Percentiles rank a stretch among this genome's conserved stretches.
phyloP scores from a whole-genome alignment of 2,113 vertebrate genomes.

The Pelvicachromis taeniatus region DNA sequence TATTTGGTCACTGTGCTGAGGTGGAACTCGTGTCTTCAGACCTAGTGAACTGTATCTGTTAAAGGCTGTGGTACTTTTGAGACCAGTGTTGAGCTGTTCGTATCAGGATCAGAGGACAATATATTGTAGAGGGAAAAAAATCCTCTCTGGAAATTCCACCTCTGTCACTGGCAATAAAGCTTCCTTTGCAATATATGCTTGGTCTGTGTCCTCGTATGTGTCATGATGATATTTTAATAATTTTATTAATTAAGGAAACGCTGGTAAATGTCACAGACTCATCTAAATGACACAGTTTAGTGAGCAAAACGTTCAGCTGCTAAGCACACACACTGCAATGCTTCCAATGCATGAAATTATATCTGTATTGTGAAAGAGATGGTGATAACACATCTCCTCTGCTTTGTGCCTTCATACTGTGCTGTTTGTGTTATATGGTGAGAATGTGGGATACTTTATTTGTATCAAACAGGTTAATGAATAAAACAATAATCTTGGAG shows the following conservation, averaged over 20 bases:
- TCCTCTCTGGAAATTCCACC: conserved; percentile 55
- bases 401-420: conserved; percentile 17
- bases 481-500: neutral
- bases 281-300: neutral
- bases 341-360: conserved; percentile 37
- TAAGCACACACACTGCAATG: neutral
- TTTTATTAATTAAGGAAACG: neutral
- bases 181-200: conserved; percentile 69
- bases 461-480: neutral
- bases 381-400: neutral
- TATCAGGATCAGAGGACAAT: conserved; percentile 46
- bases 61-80: conserved; percentile 21
- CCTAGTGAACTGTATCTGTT: conserved; percentile 18
- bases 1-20: conserved; percentile 23
- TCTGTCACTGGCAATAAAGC: conserved; percentile 78
- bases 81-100: conserved; percentile 46
- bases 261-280: neutral
- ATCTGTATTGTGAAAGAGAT: neutral
- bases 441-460: neutral
- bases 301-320: neutral
- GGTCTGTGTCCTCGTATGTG: conserved; percentile 23
- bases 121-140: conserved; percentile 21
- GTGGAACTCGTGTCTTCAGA: conserved; percentile 19
- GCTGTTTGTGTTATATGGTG: neutral
- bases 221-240: neutral